Evolutionary conservation across 2,888 invertebrate species (phyloP).

Genomic region (Chromoteleia sp.): DNA sequence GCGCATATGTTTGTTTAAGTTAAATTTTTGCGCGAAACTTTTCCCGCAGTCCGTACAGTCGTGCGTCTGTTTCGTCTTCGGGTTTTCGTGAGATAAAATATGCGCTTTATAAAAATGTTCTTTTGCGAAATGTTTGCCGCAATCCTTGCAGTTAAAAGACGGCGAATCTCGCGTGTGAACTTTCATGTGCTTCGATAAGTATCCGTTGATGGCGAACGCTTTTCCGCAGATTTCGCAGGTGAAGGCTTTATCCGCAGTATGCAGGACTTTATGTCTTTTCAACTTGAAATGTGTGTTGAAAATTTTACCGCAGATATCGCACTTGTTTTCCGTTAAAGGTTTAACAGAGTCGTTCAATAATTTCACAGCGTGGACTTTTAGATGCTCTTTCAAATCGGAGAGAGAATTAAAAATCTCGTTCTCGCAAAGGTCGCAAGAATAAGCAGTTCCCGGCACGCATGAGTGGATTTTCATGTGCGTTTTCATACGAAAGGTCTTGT

Average conservation of each 20-base stretch:
- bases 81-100: not conserved
- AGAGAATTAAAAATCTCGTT: not conserved
- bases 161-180: slow-evolving; percentile 1
- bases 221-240: slow-evolving; percentile 10
- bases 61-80: not conserved
- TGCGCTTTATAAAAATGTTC: slow-evolving; percentile 13
- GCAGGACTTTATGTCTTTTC: slow-evolving; percentile 14
- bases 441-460: slow-evolving; percentile 6
- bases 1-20: slow-evolving; percentile 6
- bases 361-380: slow-evolving; percentile 1
- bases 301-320: slow-evolving; percentile 20
- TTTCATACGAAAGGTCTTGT: not conserved
- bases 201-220: not conserved
- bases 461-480: slow-evolving; percentile 15
- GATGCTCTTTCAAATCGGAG: slow-evolving; percentile 1
- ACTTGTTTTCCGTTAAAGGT: not conserved
- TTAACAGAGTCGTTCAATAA: not conserved
- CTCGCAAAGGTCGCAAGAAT: slow-evolving; percentile 10
- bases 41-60: slow-evolving; percentile 27
- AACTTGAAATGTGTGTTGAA: not conserved
- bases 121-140: slow-evolving; percentile 11
- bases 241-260: slow-evolving; percentile 6
- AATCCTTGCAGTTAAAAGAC: slow-evolving; percentile 19
- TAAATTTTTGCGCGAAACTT: slow-evolving; percentile 8
- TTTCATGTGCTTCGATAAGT: not conserved